Evolutionary conservation across 2,113 vertebrate genomes (phyloP).

Genomic region (Montifringilla adamsi): DNA sequence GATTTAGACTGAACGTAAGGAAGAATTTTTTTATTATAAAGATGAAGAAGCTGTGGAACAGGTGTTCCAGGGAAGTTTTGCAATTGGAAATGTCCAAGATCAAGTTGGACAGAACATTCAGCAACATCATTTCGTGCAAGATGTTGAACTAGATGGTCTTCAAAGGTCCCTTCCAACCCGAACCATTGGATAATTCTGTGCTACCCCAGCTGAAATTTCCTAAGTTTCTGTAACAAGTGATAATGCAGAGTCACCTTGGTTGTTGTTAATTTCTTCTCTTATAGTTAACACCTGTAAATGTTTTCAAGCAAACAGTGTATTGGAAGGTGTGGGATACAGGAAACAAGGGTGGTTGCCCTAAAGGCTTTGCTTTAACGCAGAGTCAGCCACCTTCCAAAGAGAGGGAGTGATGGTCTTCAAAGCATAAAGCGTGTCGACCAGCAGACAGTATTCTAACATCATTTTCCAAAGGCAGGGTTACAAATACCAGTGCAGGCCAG

Average conservation of each 20-base stretch:
- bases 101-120: background rate
- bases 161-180: background rate
- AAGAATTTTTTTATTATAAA: background rate
- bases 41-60: background rate
- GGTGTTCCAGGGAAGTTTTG: background rate
- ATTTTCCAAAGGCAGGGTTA: background rate
- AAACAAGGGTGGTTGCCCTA: background rate
- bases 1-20: background rate
- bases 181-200: background rate
- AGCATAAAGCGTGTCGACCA: background rate
- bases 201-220: background rate
- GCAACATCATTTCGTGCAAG: accelerated
- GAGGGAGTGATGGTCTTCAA: background rate
- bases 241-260: background rate
- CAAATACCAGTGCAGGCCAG: background rate
- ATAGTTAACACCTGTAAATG: background rate
- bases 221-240: background rate
- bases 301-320: background rate
- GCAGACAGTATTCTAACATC: background rate
- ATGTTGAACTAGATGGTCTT: background rate
- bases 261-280: background rate
- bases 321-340: background rate
- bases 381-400: background rate
- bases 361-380: background rate
- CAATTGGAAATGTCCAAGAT: background rate